Base-by-base conservation (phyloP, 2,888 invertebrate genomes). In the Dysmachus trigonus region DNA sequence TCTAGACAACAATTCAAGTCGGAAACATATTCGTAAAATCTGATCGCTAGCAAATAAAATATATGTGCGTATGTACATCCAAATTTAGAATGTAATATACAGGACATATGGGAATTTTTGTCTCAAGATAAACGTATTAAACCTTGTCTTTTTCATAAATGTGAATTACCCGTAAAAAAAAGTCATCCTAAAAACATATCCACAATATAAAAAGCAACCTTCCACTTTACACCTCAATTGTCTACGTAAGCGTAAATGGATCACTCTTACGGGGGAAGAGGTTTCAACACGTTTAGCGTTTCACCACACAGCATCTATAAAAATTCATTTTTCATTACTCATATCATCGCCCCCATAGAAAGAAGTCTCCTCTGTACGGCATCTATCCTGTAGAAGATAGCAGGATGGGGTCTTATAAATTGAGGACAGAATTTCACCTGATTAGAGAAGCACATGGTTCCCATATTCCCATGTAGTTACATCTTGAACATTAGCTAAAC, bases 241-340 rank as follows among this genome's bases (percentile, higher is more conserved):
- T 62, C 22, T 62, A 18, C 13, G 38, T n/a, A 31, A n/a, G 41
- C 31, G 51, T 27, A 53, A 79, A 79, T 76, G 76, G 38, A 76
- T 76, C 22, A 76, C 38, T 38, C 27, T 38, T n/a, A n/a, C n/a
- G n/a, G n/a, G n/a, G n/a, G n/a, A 35, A 76, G 38, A 10, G 18
- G 76, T 5, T 22, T 38, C 38, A 22, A 22, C n/a, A 35, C 76
- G 13, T 76, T 76, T 74, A 51, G n/a, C 18, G 51, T 18, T 62
- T 27, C 62, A 10, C 76, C 41, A 13, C 41, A 13, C n/a, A 41
- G n/a, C 22, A 38, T 22, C 76, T 38, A 31, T 76, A 38, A 76
- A 76, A 76, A 76, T 76, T 76, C 76, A 76, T 76, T 38, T 76
- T 76, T 76, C 76, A 76, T 76, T 76, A 76, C 76, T 76, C 38